phyloP scores from a whole-genome alignment of 2,888 invertebrate species.

The Hirtodrosophila trivittata region DNA sequence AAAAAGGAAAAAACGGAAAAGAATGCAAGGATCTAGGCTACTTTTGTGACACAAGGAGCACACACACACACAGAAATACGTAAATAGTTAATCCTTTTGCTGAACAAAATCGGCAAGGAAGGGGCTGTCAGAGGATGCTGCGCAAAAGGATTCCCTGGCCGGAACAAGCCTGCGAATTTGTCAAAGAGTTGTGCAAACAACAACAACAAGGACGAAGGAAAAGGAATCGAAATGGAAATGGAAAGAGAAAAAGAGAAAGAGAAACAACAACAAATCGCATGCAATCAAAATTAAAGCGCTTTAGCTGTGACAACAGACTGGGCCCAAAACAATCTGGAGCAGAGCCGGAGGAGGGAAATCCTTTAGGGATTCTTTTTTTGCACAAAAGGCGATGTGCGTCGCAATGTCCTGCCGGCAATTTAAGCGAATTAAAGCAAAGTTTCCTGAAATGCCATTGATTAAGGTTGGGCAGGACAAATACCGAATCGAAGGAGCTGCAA shows the following conservation, averaged over 20 bases:
- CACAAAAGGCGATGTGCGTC: slow-evolving; percentile 48
- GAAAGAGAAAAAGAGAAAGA: slow-evolving; percentile 26
- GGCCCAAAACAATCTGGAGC: slow-evolving; percentile 63
- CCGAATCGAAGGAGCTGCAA: slow-evolving; percentile 19
- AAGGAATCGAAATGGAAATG: slow-evolving; percentile 22
- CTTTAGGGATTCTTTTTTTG: slow-evolving; percentile 58
- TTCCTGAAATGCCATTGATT: slow-evolving; percentile 62
- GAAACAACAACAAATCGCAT: slow-evolving; percentile 68
- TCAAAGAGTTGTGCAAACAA: slow-evolving; percentile 74
- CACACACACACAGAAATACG: slow-evolving; percentile 42
- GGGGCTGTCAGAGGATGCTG: slow-evolving; percentile 19
- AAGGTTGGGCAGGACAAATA: slow-evolving; percentile 44
- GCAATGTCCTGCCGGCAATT: slow-evolving; percentile 72
- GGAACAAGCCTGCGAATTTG: slow-evolving; percentile 71
- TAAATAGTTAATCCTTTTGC: slow-evolving; percentile 73
- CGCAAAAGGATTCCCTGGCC: slow-evolving; percentile 35
- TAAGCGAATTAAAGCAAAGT: slow-evolving; percentile 77
- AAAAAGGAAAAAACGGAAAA: slow-evolving; percentile 9
- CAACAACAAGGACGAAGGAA: not conserved
- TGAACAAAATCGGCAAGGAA: slow-evolving; percentile 55
- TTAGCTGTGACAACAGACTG: slow-evolving; percentile 73
- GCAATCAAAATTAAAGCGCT: slow-evolving; percentile 80
- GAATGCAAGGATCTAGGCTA: slow-evolving; percentile 47
- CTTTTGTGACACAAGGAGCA: slow-evolving; percentile 62
- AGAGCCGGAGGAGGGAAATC: slow-evolving; percentile 37